Evolutionary conservation across 2,113 vertebrate genomes (phyloP).

Genomic region (Hippocampus comes): DNA sequence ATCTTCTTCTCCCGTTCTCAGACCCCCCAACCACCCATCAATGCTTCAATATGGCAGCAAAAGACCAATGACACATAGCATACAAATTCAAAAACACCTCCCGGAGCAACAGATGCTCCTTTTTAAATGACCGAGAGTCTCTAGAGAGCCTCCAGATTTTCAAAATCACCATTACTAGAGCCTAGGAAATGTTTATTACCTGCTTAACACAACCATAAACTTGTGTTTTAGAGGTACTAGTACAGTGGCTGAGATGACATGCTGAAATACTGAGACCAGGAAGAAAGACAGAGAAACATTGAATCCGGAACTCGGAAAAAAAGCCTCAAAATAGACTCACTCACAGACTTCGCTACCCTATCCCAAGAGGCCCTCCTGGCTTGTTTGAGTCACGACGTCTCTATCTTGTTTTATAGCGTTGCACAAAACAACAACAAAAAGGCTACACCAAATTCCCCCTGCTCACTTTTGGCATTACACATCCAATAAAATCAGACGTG

Average conservation of each 20-base stretch:
- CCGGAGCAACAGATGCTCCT: slow-evolving; percentile 52
- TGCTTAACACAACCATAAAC: not conserved
- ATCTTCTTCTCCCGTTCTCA: slow-evolving; percentile 21
- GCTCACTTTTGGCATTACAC: slow-evolving; percentile 9
- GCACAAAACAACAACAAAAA: slow-evolving; percentile 25
- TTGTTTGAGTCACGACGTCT: slow-evolving; percentile 27
- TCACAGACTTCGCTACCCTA: slow-evolving; percentile 15
- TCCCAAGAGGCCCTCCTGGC: slow-evolving; percentile 19
- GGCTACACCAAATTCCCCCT: slow-evolving; percentile 6
- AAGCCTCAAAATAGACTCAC: slow-evolving; percentile 17
- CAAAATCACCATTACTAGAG: not conserved
- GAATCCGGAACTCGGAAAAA: slow-evolving; percentile 12
- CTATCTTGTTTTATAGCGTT: slow-evolving; percentile 11
- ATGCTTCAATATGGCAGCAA: slow-evolving; percentile 22
- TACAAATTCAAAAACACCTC: slow-evolving; percentile 15
- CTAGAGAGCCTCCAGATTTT: not conserved
- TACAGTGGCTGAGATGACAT: slow-evolving; percentile 23
- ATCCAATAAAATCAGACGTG: not conserved
- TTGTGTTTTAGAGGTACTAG: slow-evolving; percentile 14
- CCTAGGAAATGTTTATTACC: not conserved
- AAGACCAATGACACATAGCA: slow-evolving; percentile 22
- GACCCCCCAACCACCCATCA: not conserved
- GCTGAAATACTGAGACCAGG: slow-evolving; percentile 2
- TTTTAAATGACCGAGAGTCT: slow-evolving; percentile 28
- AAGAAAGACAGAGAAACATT: slow-evolving; percentile 3